Base-by-base conservation (phyloP, 2,888 invertebrate species). In the Amaurobius ferox region DNA sequence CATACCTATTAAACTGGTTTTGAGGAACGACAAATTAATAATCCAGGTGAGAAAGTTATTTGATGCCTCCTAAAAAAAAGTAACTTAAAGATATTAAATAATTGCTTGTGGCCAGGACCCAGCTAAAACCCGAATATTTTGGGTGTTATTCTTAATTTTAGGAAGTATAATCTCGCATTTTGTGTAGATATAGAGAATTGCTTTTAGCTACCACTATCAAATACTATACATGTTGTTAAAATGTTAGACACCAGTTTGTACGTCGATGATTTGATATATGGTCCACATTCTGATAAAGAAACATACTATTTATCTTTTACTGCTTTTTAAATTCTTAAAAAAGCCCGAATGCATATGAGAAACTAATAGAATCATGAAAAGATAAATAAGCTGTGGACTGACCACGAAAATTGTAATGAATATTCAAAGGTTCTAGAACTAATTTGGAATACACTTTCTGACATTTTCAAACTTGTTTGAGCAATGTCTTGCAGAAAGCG, bases 131-230 rank as follows among this genome's bases (percentile, higher is more conserved):
- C 35, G 19, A 67, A 67, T 29, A 29, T 67, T 28, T 32, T 11
- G 7, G 48, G 23, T 13, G 16, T 48, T 3, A 48, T 48, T 19
- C 7, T 48, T 48, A 48, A 11, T 48, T 48, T 48, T 48, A 48
- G 48, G n/a, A 67, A 67, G n/a, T n/a, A 30, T 48, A 48, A 48
- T 7, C n/a, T 48, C 23, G 48, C 48, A 19, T 48, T 48, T 48
- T 48, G 6, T 19, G 16, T 19, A 0, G 48, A 6, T 48, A 19
- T 48, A 48, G 16, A 48, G 11, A 48, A 6, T 48, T 7, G 3
- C n/a, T 48, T 48, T 48, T 48, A 19, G 48, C 48, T 48, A 1
- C 48, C 23, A 48, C 48, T n/a, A 48, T 48, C n/a, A 13, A 48
- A 6, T 19, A 48, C 6, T 19, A 48, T 48, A 48, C 0, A 48